A percentile compares a stretch with the other conserved stretches of the same genome.
These are phyloP conservation scores for Mustela lutreola DNA, from an alignment of 2,113 vertebrate species.

Conservation along the genomic window DNA sequence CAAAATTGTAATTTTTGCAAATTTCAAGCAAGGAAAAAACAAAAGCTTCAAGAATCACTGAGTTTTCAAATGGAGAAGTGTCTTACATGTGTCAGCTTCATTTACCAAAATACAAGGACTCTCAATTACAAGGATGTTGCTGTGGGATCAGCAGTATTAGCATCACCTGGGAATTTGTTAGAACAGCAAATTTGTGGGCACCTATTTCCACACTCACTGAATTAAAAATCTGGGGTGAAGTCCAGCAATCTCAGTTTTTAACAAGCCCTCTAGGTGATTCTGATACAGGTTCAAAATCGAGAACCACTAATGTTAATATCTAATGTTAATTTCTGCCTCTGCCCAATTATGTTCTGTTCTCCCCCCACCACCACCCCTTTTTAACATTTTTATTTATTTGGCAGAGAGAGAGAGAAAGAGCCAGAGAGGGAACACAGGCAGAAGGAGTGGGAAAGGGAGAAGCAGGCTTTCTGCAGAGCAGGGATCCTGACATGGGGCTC, in stretches of 20 bases:
- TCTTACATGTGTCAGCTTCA: neutral
- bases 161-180: neutral
- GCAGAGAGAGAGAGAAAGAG: too few species aligned
- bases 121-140: too few species aligned
- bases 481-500: too few species aligned
- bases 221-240: neutral
- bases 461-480: too few species aligned
- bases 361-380: rapidly evolving
- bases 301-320: neutral
- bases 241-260: constrained; percentile 18
- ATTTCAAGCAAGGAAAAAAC: constrained; percentile 1
- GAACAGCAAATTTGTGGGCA: neutral
- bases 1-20: neutral
- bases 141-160: neutral
- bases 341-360: neutral
- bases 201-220: neutral
- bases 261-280: neutral
- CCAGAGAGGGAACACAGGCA: too few species aligned
- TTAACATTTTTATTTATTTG: too few species aligned
- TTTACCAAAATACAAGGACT: neutral
- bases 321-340: neutral
- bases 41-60: neutral
- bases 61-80: neutral
- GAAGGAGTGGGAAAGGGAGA: too few species aligned
- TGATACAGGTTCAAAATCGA: neutral